Percentiles rank a stretch among this genome's conserved stretches.
Evolutionary conservation across 1,140 invertebrate species (phyloP).

Genomic region (Saccostrea cuccullata): DNA sequence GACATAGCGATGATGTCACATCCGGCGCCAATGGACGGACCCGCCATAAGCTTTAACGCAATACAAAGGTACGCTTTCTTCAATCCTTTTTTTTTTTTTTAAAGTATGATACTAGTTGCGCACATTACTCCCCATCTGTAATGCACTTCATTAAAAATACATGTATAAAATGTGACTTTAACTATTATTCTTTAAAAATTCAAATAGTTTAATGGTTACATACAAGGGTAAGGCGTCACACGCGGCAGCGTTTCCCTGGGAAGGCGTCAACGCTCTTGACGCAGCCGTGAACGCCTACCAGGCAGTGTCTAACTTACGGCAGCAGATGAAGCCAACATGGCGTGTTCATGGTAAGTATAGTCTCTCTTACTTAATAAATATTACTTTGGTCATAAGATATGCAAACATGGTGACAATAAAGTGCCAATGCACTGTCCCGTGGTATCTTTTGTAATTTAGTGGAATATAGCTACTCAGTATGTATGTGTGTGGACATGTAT

Average conservation of each 20-base stretch:
- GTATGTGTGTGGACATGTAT: too few relatives aligned
- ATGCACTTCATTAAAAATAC: too few relatives aligned
- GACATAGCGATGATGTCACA: slow-evolving; percentile 79
- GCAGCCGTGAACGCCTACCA: slow-evolving; percentile 75
- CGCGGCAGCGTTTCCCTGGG: slow-evolving; percentile 73
- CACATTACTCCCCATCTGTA: too few relatives aligned
- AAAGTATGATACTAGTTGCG: too few relatives aligned
- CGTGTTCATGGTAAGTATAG: slow-evolving; percentile 65
- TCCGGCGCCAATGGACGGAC: slow-evolving; percentile 63
- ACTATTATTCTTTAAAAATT: background rate
- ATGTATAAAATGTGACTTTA: too few relatives aligned
- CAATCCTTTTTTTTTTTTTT: too few relatives aligned
- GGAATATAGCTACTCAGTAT: too few relatives aligned
- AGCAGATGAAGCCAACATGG: slow-evolving; percentile 71
- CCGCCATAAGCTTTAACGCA: background rate
- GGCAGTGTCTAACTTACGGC: slow-evolving; percentile 69
- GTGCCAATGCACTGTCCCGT: too few relatives aligned
- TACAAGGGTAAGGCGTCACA: slow-evolving; percentile 70
- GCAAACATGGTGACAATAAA: too few relatives aligned
- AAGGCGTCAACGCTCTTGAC: slow-evolving; percentile 74
- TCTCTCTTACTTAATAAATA: too few relatives aligned
- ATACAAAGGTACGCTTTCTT: background rate
- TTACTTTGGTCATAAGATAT: too few relatives aligned
- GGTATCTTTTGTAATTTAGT: too few relatives aligned
- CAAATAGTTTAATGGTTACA: slow-evolving; percentile 58